Evolutionary conservation across 2,888 invertebrate genomes (phyloP), one percentile per base, ranked within the genome.

Genomic region (Drosophila quasianomalipes): DNA sequence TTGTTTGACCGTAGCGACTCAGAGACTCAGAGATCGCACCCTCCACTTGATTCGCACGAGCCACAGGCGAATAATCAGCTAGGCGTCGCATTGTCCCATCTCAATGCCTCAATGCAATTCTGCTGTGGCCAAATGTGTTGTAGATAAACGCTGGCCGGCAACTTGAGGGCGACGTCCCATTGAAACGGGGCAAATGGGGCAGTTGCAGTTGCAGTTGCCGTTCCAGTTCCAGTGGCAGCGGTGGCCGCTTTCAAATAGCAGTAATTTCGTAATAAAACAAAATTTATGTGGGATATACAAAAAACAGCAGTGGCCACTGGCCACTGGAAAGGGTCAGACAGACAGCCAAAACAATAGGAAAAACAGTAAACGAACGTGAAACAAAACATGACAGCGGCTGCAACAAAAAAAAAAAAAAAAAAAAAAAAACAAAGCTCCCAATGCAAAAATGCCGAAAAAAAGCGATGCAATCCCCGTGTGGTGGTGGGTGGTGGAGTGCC

Each of bases 311-410:
- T 31, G 54, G 37, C 64, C 39, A n/a, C n/a, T n/a, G n/a, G 55
- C 39, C n/a, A 12, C 19, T 70, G 87, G 87, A 78, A 86, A 63
- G 85, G 79, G 85, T 79, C 91, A 90, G 89, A 84, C 90, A 90
- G 86, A 81, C 81, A 57, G 62, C 62, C 70, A 81, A 55, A 74
- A 70, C 57, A 78, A 64, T 62, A 63, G 63, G 31, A 59, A 62
- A 41, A 63, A 65, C 53, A 65, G 74, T 61, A 58, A 66, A 73
- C 49, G 66, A 63, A 73, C 52, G 69, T 52, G 51, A 39, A 72
- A 68, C 54, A 69, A 70, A 82, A 81, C 66, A 70, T 62, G 65
- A 74, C 62, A 64, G 28, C 52, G 22, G 47, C 51, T 49, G 37
- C 55, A 55, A 70, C n/a, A 71, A 73, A 57, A 70, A 22, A 33